Conservation (phyloP, 1,140 invertebrate genomes). For the Saccostrea glomerata region DNA sequence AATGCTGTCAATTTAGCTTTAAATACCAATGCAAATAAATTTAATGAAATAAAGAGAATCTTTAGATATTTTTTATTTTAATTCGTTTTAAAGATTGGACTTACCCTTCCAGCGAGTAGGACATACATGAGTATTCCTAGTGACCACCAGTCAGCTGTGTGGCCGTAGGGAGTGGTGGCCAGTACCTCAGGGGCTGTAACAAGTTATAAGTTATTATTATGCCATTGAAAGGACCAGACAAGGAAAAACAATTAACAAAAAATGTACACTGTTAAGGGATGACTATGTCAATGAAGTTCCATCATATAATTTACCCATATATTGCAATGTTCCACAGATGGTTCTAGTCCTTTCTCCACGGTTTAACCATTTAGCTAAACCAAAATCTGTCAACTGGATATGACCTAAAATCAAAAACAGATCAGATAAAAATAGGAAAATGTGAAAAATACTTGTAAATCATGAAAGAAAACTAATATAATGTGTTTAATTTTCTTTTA, state of each 20-base stretch:
- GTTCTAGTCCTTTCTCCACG: constrained; percentile 88
- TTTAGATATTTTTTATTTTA: no score
- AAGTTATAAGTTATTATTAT: no score
- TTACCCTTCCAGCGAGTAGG: constrained; percentile 88
- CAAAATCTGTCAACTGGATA: constrained; percentile 93
- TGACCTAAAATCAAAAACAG: constrained; percentile 81
- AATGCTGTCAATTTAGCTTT: no score
- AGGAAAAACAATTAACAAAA: no score
- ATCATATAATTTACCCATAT: constrained; percentile 83
- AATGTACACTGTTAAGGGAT: no score
- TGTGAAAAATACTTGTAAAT: neutral
- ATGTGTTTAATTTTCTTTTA: neutral
- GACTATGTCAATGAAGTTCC: neutral
- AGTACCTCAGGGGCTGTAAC: constrained; percentile 90
- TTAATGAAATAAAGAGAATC: no score
- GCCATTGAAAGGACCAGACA: no score
- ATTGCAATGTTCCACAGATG: constrained; percentile 93
- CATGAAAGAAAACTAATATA: no score
- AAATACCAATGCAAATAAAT: no score
- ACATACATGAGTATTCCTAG: constrained; percentile 90
- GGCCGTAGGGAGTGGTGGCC: constrained; percentile 87
- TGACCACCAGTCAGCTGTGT: constrained; percentile 96
- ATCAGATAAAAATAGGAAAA: neutral
- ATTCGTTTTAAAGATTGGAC: constrained; percentile 63
- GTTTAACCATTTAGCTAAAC: constrained; percentile 93